Percentiles rank a stretch among this genome's conserved stretches.
Conservation (phyloP, 2,797 vertebrate species). For the Dallia pectoralis region DNA sequence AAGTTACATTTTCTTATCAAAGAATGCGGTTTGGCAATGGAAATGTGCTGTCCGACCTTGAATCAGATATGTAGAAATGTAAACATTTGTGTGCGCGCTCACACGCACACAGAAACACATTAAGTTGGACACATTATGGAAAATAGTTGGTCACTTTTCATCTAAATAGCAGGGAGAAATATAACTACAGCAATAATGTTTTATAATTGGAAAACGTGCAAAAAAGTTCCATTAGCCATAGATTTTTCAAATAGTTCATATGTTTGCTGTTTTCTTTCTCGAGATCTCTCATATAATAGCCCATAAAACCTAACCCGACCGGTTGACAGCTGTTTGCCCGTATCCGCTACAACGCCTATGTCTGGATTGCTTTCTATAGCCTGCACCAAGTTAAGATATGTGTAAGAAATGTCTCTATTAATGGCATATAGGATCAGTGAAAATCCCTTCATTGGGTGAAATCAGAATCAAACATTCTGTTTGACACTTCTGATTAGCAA, state of each 20-base stretch:
- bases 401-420: no score
- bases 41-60: neutral
- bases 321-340: no score
- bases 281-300: neutral
- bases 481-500: no score
- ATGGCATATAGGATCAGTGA: no score
- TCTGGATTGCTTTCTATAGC: no score
- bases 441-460: no score
- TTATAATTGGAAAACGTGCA: neutral
- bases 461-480: no score
- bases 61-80: neutral
- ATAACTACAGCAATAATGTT: neutral
- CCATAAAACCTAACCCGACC: neutral
- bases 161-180: neutral
- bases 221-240: neutral
- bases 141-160: neutral
- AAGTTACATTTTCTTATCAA: neutral
- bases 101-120: no score
- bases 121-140: neutral
- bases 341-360: no score
- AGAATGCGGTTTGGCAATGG: neutral
- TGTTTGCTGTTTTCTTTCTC: neutral
- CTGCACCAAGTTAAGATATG: no score
- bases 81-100: neutral
- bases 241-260: neutral